Evolutionary conservation across 2,113 vertebrate genomes (phyloP).

Genomic region (Bungarus multicinctus): DNA sequence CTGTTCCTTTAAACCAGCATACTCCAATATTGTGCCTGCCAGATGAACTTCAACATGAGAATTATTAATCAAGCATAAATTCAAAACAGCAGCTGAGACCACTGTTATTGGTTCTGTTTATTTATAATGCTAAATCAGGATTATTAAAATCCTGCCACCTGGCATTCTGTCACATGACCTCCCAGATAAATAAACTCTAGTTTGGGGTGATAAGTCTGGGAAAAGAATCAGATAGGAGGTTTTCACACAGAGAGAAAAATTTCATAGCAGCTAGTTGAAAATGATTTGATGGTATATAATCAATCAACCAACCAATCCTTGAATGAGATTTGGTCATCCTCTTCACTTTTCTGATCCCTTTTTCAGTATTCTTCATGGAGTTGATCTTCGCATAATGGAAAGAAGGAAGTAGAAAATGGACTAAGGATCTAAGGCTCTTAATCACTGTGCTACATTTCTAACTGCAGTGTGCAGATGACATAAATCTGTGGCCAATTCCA

Average conservation of each 20-base stretch:
- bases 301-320: no score
- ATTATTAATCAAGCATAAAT: not conserved
- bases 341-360: not conserved
- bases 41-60: not conserved
- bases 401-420: not conserved
- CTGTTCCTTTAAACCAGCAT: constrained; percentile 55
- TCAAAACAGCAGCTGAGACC: constrained; percentile 47
- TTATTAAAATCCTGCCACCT: not conserved
- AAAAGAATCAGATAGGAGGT: not conserved
- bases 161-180: not conserved
- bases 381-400: not conserved
- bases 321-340: not conserved
- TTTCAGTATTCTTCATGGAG: not conserved
- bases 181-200: not conserved
- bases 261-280: not conserved
- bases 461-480: not conserved
- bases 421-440: not conserved
- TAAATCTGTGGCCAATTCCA: not conserved
- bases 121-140: not conserved
- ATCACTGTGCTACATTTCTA: not conserved
- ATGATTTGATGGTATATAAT: no score
- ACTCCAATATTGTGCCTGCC: not conserved
- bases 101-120: not conserved
- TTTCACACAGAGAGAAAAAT: not conserved
- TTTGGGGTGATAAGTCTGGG: not conserved